Percentiles rank a stretch among this genome's conserved stretches.
Evolutionary conservation across 2,797 vertebrate genomes (phyloP).

Genomic region (Carduelis carduelis): DNA sequence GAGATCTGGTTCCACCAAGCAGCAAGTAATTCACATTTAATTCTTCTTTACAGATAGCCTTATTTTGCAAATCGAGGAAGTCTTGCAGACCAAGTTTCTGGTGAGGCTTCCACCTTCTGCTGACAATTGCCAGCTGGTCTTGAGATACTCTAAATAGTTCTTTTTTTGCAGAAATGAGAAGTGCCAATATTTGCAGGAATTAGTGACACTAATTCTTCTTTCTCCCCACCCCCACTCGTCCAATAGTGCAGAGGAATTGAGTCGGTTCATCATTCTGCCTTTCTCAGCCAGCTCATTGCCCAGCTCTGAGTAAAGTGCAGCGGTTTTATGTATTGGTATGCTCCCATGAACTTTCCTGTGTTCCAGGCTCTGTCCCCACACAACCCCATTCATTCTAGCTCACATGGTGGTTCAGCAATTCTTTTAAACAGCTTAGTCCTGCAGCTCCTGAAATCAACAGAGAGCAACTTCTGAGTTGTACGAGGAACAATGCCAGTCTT

Average conservation of each 20-base stretch:
- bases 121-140: neutral
- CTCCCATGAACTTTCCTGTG: neutral
- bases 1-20: neutral
- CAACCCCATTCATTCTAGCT: neutral
- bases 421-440: neutral
- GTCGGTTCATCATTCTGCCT: neutral
- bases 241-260: neutral
- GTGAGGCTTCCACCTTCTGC: slow-evolving; percentile 18
- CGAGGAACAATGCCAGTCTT: neutral
- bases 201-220: neutral
- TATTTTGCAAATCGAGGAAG: slow-evolving; percentile 42
- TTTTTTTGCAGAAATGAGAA: slow-evolving; percentile 40
- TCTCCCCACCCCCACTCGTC: fast-evolving
- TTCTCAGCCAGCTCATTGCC: neutral
- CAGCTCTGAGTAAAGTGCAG: neutral
- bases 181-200: neutral
- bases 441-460: neutral
- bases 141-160: neutral
- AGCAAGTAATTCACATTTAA: neutral
- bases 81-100: slow-evolving; percentile 41
- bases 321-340: neutral
- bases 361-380: neutral
- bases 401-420: neutral
- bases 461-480: neutral
- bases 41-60: neutral